These are phyloP conservation scores for Pseudopipra pipra DNA, from an alignment of 2,113 vertebrate species.

Conservation along the genomic window DNA sequence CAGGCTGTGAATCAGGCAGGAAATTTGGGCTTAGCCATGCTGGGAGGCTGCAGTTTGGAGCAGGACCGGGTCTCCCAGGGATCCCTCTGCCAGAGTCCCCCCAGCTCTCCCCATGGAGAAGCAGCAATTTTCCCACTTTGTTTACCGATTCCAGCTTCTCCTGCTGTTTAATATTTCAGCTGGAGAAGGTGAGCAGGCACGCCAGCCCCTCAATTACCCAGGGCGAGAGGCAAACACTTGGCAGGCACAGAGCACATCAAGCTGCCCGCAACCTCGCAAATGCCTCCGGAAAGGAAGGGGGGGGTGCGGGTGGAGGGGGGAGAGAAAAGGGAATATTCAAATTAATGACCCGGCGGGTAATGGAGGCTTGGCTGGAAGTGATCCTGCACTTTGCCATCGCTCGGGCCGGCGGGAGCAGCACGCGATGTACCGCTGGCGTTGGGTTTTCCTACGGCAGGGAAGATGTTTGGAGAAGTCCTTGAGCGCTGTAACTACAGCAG, in stretches of 20 bases:
- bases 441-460: background rate
- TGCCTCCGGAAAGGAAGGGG: slow-evolving; percentile 15
- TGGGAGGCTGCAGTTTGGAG: background rate
- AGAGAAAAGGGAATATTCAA: background rate
- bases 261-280: slow-evolving; percentile 25
- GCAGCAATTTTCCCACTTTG: background rate
- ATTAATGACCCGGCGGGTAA: slow-evolving; percentile 52
- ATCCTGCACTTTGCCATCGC: background rate
- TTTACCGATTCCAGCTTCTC: slow-evolving; percentile 27
- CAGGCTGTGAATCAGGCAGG: background rate
- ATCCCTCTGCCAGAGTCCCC: background rate
- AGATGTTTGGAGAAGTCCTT: slow-evolving; percentile 54
- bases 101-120: background rate
- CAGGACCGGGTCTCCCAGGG: fast-evolving
- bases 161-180: slow-evolving; percentile 64
- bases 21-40: background rate
- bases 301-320: too few species aligned
- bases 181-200: slow-evolving; percentile 10
- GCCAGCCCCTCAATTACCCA: slow-evolving; percentile 51
- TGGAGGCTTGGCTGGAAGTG: slow-evolving; percentile 52
- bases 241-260: slow-evolving; percentile 33
- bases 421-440: background rate
- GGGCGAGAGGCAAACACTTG: slow-evolving; percentile 47
- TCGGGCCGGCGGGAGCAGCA: background rate
- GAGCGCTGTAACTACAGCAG: slow-evolving; percentile 31